These are phyloP conservation scores for Gandaritis pyraliata DNA, from an alignment of 2,888 invertebrate genomes.

Conservation along the genomic window DNA sequence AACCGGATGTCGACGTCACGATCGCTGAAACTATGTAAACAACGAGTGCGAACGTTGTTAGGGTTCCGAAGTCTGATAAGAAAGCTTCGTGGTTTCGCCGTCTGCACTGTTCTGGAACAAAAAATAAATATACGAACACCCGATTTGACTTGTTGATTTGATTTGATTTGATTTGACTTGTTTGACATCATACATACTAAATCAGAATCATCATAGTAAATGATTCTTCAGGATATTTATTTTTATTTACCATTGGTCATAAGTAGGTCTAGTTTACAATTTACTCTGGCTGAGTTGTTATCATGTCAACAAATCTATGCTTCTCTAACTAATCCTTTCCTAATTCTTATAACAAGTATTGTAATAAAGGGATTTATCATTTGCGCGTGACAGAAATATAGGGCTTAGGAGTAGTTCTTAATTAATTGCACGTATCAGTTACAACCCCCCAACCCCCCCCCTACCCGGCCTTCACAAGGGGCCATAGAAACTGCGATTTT, in stretches of 20 bases:
- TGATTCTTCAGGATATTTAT: too few species aligned
- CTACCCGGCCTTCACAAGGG: constrained; percentile 12
- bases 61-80: background rate
- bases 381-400: constrained; percentile 37
- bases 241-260: too few species aligned
- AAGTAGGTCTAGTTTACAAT: too few species aligned
- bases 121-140: too few species aligned
- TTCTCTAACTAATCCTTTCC: background rate
- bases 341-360: constrained; percentile 13
- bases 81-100: constrained; percentile 8
- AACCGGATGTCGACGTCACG: constrained; percentile 44
- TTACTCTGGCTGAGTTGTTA: too few species aligned
- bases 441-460: constrained; percentile 18
- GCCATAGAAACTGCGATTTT: constrained; percentile 21
- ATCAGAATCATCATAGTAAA: too few species aligned
- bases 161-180: too few species aligned
- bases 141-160: too few species aligned
- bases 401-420: constrained; percentile 33
- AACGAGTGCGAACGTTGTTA: constrained; percentile 35
- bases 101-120: background rate
- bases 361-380: constrained; percentile 34
- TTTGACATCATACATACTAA: too few species aligned
- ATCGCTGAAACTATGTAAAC: constrained; percentile 44
- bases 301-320: too few species aligned
- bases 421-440: constrained; percentile 44